phyloP scores from a whole-genome alignment of 2,888 invertebrate genomes.

The Tetragnatha montana region DNA sequence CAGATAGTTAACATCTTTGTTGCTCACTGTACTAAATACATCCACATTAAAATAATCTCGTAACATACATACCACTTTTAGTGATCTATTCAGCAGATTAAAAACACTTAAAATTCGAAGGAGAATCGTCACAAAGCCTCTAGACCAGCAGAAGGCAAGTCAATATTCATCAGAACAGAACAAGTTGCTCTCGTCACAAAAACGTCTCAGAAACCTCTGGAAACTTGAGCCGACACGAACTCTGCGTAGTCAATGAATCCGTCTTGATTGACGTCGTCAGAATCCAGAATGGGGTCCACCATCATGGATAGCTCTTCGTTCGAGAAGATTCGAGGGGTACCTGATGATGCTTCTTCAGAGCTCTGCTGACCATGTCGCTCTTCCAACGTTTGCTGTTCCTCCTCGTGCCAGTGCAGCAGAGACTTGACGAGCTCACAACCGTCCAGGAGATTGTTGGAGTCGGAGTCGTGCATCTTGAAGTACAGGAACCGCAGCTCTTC shows the following conservation, averaged over 20 bases:
- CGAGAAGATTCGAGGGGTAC: slow-evolving; percentile 25
- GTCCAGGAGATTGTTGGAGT: slow-evolving; percentile 46
- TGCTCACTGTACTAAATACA: no score
- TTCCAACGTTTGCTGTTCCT: slow-evolving; percentile 12
- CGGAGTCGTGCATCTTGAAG: slow-evolving; percentile 57
- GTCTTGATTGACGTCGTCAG: slow-evolving; percentile 44
- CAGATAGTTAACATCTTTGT: no score
- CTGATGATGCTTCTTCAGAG: neutral
- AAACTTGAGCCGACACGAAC: slow-evolving; percentile 38
- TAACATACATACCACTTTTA: no score
- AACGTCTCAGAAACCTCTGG: slow-evolving; percentile 35
- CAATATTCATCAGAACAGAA: no score
- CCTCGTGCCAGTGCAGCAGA: slow-evolving; percentile 43
- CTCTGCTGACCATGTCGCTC: neutral
- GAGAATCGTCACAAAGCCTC: no score
- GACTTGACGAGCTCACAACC: slow-evolving; percentile 56
- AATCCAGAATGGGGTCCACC: slow-evolving; percentile 36
- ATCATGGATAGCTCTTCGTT: slow-evolving; percentile 38
- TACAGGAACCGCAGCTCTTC: slow-evolving; percentile 44
- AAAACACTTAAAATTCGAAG: no score
- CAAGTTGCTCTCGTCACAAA: no score
- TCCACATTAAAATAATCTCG: no score
- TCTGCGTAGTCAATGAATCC: slow-evolving; percentile 57
- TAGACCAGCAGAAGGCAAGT: no score
- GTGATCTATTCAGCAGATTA: no score